Conservation (phyloP, 2,113 vertebrate genomes). For the Sphaerodactylus townsendi region DNA sequence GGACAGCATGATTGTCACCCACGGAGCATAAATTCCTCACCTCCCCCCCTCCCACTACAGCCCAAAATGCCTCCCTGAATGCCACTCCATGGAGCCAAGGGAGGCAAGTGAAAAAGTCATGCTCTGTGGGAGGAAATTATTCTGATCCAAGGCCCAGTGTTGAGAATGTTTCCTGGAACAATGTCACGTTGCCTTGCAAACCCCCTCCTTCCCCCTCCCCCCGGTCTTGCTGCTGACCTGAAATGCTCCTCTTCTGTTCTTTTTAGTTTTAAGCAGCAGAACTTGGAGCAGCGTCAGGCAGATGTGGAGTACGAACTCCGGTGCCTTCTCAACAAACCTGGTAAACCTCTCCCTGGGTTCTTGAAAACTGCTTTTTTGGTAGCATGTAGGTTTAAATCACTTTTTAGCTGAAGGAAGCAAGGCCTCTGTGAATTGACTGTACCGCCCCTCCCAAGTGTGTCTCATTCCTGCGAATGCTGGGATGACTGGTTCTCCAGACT, state of each 20-base stretch:
- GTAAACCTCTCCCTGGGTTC: conserved; percentile 62
- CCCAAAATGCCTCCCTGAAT: too few species aligned
- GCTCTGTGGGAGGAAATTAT: not conserved
- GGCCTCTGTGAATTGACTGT: not conserved
- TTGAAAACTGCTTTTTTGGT: not conserved
- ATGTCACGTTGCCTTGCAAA: accelerated
- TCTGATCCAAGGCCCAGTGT: not conserved
- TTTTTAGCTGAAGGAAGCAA: not conserved
- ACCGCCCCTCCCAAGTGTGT: not conserved
- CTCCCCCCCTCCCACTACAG: too few species aligned
- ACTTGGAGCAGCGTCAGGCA: conserved; percentile 88
- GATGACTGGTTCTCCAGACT: too few species aligned
- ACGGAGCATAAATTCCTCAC: too few species aligned
- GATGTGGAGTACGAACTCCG: conserved; percentile 90
- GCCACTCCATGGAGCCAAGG: too few species aligned
- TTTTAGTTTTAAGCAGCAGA: conserved; percentile 87
- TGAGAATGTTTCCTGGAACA: not conserved
- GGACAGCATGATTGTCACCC: too few species aligned
- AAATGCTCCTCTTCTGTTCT: not conserved
- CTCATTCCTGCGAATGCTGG: not conserved
- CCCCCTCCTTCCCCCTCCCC: not conserved
- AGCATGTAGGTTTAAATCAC: not conserved
- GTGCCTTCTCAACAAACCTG: conserved; percentile 92
- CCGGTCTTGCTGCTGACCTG: not conserved
- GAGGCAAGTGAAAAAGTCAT: too few species aligned